A percentile compares a stretch with the other conserved stretches of the same genome.
Conservation (phyloP, 2,113 vertebrate genomes). For the Siphamia tubifer region DNA sequence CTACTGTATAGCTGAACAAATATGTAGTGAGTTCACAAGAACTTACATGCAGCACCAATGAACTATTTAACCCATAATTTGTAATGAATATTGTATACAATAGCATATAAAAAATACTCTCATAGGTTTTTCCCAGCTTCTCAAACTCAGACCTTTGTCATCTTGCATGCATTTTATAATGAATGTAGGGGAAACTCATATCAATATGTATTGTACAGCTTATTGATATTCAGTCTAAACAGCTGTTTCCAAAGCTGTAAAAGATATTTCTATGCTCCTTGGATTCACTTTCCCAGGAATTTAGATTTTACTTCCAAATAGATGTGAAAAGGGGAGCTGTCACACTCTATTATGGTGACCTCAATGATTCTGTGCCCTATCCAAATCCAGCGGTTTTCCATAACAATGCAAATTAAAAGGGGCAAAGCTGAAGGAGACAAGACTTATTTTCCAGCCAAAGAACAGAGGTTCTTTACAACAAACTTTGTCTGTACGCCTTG, state of each 20-base stretch:
- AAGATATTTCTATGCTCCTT: conserved; percentile 47
- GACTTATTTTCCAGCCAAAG: conserved; percentile 67
- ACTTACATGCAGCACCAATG: too few relatives aligned
- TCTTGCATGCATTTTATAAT: neutral
- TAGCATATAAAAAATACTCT: too few relatives aligned
- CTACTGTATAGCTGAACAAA: neutral
- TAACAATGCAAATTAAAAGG: conserved; percentile 78
- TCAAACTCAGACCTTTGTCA: neutral
- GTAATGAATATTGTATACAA: neutral
- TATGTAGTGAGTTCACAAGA: too few relatives aligned
- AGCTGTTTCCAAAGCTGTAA: conserved; percentile 55
- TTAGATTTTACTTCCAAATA: conserved; percentile 74
- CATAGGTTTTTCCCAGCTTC: too few relatives aligned
- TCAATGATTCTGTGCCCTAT: conserved; percentile 75
- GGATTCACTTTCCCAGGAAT: conserved; percentile 76
- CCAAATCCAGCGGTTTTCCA: conserved; percentile 79
- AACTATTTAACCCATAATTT: neutral
- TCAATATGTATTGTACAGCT: conserved; percentile 3
- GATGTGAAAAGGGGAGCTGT: conserved; percentile 75
- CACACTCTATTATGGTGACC: conserved; percentile 77
- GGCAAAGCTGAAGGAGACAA: conserved; percentile 73
- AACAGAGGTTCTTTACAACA: conserved; percentile 70
- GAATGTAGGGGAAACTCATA: conserved; percentile 15
- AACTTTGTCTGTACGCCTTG: conserved; percentile 59
- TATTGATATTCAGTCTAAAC: conserved; percentile 31